phyloP scores from a whole-genome alignment of 2,888 invertebrate species.

The Watsonalla binaria region DNA sequence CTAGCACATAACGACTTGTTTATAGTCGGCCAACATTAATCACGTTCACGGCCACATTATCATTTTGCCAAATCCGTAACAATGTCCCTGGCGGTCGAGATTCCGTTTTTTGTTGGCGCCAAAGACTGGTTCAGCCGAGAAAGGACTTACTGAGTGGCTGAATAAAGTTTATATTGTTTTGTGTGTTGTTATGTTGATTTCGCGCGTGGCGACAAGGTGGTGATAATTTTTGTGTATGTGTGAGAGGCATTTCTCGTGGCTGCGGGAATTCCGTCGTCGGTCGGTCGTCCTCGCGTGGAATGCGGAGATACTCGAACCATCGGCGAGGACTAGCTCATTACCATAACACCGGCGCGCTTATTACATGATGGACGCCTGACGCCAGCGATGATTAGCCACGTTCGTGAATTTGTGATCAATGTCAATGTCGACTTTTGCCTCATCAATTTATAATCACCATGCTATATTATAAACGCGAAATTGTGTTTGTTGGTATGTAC shows the following conservation, averaged over 20 bases:
- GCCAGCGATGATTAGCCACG: neutral
- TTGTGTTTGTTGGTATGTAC: too few relatives aligned
- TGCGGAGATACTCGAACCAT: conserved; percentile 70
- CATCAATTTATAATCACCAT: too few relatives aligned
- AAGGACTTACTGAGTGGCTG: neutral
- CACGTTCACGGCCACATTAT: conserved; percentile 23
- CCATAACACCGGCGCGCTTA: conserved; percentile 47
- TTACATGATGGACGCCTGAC: conserved; percentile 14
- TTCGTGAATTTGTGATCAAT: neutral
- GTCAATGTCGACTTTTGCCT: neutral
- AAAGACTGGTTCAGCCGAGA: conserved; percentile 1
- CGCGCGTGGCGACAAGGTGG: conserved; percentile 18
- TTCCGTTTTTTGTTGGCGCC: conserved; percentile 28
- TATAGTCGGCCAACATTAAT: conserved; percentile 38
- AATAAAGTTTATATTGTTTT: neutral
- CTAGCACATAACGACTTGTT: conserved; percentile 42
- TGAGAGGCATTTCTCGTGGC: conserved; percentile 27
- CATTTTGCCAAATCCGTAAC: conserved; percentile 31
- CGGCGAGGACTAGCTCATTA: conserved; percentile 53
- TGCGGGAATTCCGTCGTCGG: conserved; percentile 53
- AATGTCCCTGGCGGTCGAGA: conserved; percentile 13
- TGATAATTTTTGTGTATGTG: conserved; percentile 16
- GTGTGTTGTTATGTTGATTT: conserved; percentile 8
- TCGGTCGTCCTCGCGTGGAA: conserved; percentile 44
- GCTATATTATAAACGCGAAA: too few relatives aligned